phyloP scores from a whole-genome alignment of 2,888 invertebrate species.

The Amphimallon solstitiale region DNA sequence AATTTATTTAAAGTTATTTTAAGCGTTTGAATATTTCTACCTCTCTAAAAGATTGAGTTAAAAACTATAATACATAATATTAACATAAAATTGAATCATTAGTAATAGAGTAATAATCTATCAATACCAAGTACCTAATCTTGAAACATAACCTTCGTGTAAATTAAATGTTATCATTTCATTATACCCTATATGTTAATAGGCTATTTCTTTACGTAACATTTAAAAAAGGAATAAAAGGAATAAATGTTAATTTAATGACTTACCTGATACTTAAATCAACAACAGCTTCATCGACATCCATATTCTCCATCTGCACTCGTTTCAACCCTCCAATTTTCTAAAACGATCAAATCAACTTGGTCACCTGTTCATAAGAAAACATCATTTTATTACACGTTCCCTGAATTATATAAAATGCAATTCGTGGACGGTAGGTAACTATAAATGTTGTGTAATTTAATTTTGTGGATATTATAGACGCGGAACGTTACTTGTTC shows the following conservation, averaged over 20 bases:
- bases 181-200: too few relatives aligned
- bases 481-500: background rate
- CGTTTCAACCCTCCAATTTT: slow-evolving; percentile 3
- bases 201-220: too few relatives aligned
- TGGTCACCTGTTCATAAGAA: slow-evolving; percentile 45
- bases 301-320: slow-evolving; percentile 75
- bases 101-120: too few relatives aligned
- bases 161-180: too few relatives aligned
- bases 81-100: too few relatives aligned
- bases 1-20: too few relatives aligned
- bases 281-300: slow-evolving; percentile 88
- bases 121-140: too few relatives aligned
- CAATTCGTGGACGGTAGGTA: background rate
- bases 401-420: slow-evolving; percentile 12
- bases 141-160: too few relatives aligned
- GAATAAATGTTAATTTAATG: slow-evolving; percentile 17
- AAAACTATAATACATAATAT: too few relatives aligned
- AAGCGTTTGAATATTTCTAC: too few relatives aligned
- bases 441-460: background rate
- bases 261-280: slow-evolving; percentile 86
- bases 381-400: slow-evolving; percentile 15
- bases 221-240: background rate
- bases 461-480: background rate
- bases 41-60: too few relatives aligned
- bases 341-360: slow-evolving; percentile 26